Conservation (phyloP, 2,888 invertebrate genomes). For the Neoascia interrupta region DNA sequence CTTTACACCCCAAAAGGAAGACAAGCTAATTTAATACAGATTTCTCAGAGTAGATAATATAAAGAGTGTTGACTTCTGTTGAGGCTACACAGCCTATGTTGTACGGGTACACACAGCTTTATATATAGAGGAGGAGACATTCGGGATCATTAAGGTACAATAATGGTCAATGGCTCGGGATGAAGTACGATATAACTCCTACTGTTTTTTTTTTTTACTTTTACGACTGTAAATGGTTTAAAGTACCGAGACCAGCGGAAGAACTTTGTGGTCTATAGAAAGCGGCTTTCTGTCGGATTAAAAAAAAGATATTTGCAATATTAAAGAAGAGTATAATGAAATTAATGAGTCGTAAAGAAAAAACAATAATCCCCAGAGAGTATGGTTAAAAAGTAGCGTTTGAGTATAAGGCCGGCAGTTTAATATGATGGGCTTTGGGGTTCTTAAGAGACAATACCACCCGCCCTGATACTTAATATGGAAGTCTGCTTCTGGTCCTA, state of each 20-base stretch:
- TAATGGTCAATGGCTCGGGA: slow-evolving; percentile 22
- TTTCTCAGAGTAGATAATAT: slow-evolving; percentile 40
- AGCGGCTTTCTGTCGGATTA: slow-evolving; percentile 5
- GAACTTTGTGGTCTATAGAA: not conserved
- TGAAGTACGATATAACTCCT: slow-evolving; percentile 9
- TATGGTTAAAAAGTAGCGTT: too few species aligned
- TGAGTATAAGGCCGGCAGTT: too few species aligned
- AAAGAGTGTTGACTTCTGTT: slow-evolving; percentile 34
- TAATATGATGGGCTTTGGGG: too few species aligned
- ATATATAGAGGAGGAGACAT: slow-evolving; percentile 19
- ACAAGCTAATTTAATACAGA: slow-evolving; percentile 51
- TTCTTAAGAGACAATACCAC: too few species aligned
- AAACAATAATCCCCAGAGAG: too few species aligned
- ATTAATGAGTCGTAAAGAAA: too few species aligned
- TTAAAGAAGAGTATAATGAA: too few species aligned
- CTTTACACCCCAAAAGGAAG: slow-evolving; percentile 33
- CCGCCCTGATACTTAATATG: too few species aligned
- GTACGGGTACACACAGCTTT: too few species aligned
- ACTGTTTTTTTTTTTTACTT: not conserved
- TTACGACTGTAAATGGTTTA: not conserved
- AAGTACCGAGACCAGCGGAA: not conserved
- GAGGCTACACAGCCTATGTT: not conserved
- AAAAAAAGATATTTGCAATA: too few species aligned
- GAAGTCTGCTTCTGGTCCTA: too few species aligned
- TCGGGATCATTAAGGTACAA: slow-evolving; percentile 20